Evolutionary conservation across 35 echinoderm and acorn worm genomes (phyloP).

Genomic region (Amphiura filiformis): DNA sequence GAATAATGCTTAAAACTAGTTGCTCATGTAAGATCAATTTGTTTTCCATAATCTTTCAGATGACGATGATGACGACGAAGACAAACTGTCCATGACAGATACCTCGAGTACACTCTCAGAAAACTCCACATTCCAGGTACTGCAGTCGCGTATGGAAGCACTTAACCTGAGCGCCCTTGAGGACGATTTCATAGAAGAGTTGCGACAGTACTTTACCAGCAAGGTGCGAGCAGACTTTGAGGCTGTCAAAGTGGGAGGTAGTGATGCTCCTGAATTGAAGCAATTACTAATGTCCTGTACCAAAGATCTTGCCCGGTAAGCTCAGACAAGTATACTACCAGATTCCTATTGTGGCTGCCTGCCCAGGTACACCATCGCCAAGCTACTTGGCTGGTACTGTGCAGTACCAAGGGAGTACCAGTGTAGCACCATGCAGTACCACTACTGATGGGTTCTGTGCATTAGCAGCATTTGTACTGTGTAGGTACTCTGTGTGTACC

Average conservation of each 20-base stretch:
- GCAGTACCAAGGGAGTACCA: no score
- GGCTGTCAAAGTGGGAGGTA: constrained; percentile 28
- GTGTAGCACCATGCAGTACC: no score
- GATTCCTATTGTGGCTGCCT: no score
- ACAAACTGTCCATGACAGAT: constrained; percentile 24
- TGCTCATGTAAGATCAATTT: no score
- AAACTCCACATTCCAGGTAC: constrained; percentile 20
- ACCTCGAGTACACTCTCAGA: neutral
- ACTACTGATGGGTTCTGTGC: no score
- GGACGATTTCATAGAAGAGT: constrained; percentile 30
- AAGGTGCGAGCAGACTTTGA: constrained; percentile 34
- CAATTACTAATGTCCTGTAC: constrained; percentile 37
- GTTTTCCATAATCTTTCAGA: constrained; percentile 20
- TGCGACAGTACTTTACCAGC: constrained; percentile 44
- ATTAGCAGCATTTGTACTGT: no score
- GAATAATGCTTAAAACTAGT: no score
- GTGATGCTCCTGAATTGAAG: constrained; percentile 19
- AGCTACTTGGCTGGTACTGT: no score
- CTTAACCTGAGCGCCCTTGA: constrained; percentile 40
- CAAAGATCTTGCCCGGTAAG: constrained; percentile 49
- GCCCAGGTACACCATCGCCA: no score
- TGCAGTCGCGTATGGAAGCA: constrained; percentile 33
- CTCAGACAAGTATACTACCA: no score
- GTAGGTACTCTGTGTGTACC: no score
- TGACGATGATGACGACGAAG: constrained; percentile 46